Evolutionary conservation across 1,140 invertebrate genomes (phyloP), one percentile per base, ranked within the genome.

Genomic region (Acromyrmex heyeri): DNA sequence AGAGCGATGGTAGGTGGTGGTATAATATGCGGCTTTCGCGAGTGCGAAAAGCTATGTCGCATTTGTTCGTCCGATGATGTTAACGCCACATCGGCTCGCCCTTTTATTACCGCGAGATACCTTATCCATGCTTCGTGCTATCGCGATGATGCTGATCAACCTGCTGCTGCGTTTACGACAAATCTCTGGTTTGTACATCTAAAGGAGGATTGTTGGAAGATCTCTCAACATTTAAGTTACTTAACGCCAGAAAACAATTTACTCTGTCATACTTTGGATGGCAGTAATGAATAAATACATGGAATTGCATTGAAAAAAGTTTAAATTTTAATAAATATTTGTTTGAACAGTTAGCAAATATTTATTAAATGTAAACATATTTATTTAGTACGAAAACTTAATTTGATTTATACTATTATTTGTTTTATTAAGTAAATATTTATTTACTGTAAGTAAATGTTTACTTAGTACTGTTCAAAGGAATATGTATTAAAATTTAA

Each of bases 141-240:
- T 72, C 67, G 67, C 67, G 79, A 82, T 69, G 77, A 69, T 57
- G 77, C 30, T 69, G 64, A 77, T 77, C 57, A 77, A 61, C 62
- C 78, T 24, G 78, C 53, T 34, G 79, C 55, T 62, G 44, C 57
- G 70, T 85, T 76, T 85, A 85, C 38, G 59, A 76, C 61, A n/a
- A 77, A 14, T 0, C 14, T 50, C 27, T 62, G 44, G 18, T 16
- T 27, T 38, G 18, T 24, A 0, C 55, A 6, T 4, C 16, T 18
- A 16, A 38, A 16, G 24, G 10, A 67, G 34, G 12, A 44, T 34
- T 34, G 38, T 21, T 73, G 65, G 24, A 24, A n/a, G 6, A 64
- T 82, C n/a, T 83, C 53, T 83, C 79, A 24, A 53, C 48, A 65
- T 6, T 75, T 75, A 62, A 72, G 55, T 75, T 75, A 75, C 21